phyloP scores from a whole-genome alignment of 1,140 invertebrate genomes.

The Asobara japonica region DNA sequence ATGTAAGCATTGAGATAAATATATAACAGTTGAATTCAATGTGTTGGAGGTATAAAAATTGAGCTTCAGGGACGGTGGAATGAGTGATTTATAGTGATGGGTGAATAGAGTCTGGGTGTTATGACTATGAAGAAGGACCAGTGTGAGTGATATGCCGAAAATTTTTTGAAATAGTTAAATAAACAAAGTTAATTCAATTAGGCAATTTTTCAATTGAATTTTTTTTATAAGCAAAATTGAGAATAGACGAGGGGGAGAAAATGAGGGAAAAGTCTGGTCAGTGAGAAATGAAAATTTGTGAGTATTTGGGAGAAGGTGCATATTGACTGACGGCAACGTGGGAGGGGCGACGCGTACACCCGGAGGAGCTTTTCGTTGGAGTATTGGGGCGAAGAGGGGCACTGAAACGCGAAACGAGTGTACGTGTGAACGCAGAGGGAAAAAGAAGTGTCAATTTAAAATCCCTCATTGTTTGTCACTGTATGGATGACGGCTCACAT shows the following conservation, averaged over 20 bases:
- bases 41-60: not conserved
- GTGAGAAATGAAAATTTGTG: not conserved
- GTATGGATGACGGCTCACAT: not conserved
- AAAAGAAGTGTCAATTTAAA: conserved; percentile 17
- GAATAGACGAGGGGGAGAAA: no score
- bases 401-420: conserved; percentile 9
- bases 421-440: conserved; percentile 27
- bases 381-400: conserved; percentile 12
- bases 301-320: not conserved
- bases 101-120: not conserved
- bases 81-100: not conserved
- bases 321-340: conserved; percentile 17
- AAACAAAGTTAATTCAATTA: not conserved
- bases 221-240: no score
- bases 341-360: conserved; percentile 16
- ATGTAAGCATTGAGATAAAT: not conserved
- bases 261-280: not conserved
- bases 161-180: not conserved
- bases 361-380: conserved; percentile 22
- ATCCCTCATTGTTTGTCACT: not conserved
- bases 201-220: not conserved
- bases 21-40: not conserved
- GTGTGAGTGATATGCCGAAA: conserved; percentile 18
- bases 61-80: not conserved
- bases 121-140: not conserved